Conservation (phyloP, 2,888 invertebrate genomes). For the Pocota personata region DNA sequence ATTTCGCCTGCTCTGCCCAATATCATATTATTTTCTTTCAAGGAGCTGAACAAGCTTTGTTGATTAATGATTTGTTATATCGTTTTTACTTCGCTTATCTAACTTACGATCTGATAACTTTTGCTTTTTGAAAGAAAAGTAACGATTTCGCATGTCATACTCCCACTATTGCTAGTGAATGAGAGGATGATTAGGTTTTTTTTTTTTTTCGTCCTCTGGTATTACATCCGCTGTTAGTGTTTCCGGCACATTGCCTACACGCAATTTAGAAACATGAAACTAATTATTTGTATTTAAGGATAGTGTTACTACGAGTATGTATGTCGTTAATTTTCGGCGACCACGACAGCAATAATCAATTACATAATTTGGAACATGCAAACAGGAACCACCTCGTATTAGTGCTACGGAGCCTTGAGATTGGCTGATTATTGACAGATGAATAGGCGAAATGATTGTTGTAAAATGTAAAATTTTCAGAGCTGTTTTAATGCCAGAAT, state of each 20-base stretch:
- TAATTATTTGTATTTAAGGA: conserved; percentile 5
- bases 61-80: conserved; percentile 20
- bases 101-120: background rate
- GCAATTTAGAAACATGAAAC: background rate
- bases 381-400: background rate
- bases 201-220: background rate
- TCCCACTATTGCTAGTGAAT: background rate
- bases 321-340: background rate
- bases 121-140: background rate
- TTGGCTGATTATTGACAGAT: no score
- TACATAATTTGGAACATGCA: background rate
- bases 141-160: conserved; percentile 10
- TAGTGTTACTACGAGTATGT: no score
- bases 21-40: background rate
- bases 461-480: no score
- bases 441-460: no score
- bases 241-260: conserved; percentile 3
- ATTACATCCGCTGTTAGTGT: background rate
- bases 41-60: background rate
- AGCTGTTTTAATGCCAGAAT: no score
- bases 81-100: background rate
- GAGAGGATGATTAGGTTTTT: background rate
- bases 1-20: background rate
- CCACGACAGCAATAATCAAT: conserved; percentile 8
- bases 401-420: no score